Percentiles rank a stretch among this genome's conserved stretches.
phyloP scores from a whole-genome alignment of 1,140 invertebrate species.

The Pogonomyrmex barbatus region DNA sequence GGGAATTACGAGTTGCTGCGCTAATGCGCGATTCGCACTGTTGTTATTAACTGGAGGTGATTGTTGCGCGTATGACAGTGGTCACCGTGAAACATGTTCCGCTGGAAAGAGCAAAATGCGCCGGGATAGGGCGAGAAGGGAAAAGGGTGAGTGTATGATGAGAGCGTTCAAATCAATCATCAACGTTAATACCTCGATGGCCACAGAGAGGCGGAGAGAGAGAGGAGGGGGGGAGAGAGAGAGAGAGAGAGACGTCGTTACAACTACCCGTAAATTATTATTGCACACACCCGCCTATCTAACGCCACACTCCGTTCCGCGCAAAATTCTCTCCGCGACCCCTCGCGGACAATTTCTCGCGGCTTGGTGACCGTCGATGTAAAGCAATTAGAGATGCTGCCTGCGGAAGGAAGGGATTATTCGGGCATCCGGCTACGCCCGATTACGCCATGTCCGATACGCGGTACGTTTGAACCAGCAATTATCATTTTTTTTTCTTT shows the following conservation, averaged over 20 bases:
- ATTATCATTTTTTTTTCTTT: constrained; percentile 33
- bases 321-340: constrained; percentile 48
- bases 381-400: constrained; percentile 48
- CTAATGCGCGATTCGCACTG: not conserved
- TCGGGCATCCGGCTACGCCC: not conserved
- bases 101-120: not conserved
- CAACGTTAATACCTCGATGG: constrained; percentile 16
- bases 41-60: constrained; percentile 62
- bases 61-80: constrained; percentile 32
- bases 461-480: constrained; percentile 1
- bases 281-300: constrained; percentile 21
- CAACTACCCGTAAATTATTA: constrained; percentile 59
- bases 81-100: not conserved
- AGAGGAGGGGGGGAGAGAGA: not conserved
- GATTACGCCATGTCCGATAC: constrained; percentile 24
- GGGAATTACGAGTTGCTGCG: constrained; percentile 24
- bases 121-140: not conserved
- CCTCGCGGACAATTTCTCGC: constrained; percentile 40
- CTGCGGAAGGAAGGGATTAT: constrained; percentile 60
- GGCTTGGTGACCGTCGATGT: constrained; percentile 26
- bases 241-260: not conserved
- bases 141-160: constrained; percentile 5
- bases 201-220: not conserved
- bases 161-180: constrained; percentile 64
- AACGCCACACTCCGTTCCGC: constrained; percentile 38